Percentiles rank a stretch among this genome's conserved stretches.
Conservation (phyloP, 2,797 vertebrate species). For the Sebastes steindachneri region DNA sequence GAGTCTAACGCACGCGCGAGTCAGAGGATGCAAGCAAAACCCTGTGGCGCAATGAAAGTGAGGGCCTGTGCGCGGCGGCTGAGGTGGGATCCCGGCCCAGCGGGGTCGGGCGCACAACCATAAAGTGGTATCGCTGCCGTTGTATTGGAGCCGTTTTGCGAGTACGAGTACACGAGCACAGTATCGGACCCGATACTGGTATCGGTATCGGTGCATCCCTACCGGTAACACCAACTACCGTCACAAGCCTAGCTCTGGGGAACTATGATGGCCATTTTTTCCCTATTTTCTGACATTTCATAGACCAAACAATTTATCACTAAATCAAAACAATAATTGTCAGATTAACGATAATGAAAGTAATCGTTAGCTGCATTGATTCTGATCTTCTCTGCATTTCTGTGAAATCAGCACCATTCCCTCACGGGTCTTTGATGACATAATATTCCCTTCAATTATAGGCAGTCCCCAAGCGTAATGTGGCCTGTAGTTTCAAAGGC, state of each 20-base stretch:
- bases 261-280: not conserved
- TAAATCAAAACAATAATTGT: not conserved
- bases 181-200: no score
- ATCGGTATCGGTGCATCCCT: no score
- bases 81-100: no score
- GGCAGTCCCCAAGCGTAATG: not conserved
- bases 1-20: no score
- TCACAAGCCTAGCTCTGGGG: not conserved
- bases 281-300: not conserved
- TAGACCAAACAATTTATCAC: not conserved
- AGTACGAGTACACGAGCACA: no score
- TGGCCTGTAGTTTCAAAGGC: constrained; percentile 37
- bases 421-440: constrained; percentile 27
- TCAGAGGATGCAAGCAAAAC: no score
- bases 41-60: no score
- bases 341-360: not conserved
- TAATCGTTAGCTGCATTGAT: not conserved
- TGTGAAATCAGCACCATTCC: not conserved
- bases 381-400: not conserved
- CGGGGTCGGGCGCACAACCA: no score
- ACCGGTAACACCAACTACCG: no score
- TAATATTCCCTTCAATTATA: constrained; percentile 30
- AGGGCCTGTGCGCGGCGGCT: no score
- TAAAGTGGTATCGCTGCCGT: no score
- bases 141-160: no score